phyloP scores from a whole-genome alignment of 2,113 vertebrate genomes.

The Hipposideros armiger region DNA sequence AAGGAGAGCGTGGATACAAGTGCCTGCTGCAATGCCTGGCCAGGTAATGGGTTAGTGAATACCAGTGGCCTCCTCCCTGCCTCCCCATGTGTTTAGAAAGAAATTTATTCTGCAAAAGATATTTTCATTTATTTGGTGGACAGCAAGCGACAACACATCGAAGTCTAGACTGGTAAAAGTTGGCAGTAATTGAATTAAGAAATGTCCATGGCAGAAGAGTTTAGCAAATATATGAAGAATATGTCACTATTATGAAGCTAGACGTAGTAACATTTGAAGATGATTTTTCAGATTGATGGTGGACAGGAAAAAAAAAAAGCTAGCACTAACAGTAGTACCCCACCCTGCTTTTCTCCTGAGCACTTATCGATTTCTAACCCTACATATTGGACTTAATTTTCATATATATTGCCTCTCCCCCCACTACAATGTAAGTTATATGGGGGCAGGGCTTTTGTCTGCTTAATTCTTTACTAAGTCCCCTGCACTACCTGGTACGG shows the following conservation, averaged over 20 bases:
- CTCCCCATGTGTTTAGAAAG: not conserved
- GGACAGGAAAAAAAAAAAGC: not conserved
- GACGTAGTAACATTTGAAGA: not conserved
- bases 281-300: not conserved
- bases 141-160: not conserved
- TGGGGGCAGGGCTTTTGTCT: not conserved
- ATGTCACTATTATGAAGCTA: not conserved
- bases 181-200: not conserved
- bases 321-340: not conserved
- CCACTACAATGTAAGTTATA: not conserved
- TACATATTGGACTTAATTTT: not conserved
- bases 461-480: not conserved
- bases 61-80: not conserved
- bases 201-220: not conserved
- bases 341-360: not conserved
- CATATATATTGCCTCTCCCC: accelerated
- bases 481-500: not conserved
- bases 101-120: conserved; percentile 19
- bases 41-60: not conserved
- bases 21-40: too few species aligned
- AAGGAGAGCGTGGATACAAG: not conserved
- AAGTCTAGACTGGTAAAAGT: not conserved
- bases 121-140: not conserved
- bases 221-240: not conserved
- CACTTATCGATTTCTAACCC: not conserved